Conservation (phyloP, 2,888 invertebrate species). For the Peribatodes rhomboidaria region DNA sequence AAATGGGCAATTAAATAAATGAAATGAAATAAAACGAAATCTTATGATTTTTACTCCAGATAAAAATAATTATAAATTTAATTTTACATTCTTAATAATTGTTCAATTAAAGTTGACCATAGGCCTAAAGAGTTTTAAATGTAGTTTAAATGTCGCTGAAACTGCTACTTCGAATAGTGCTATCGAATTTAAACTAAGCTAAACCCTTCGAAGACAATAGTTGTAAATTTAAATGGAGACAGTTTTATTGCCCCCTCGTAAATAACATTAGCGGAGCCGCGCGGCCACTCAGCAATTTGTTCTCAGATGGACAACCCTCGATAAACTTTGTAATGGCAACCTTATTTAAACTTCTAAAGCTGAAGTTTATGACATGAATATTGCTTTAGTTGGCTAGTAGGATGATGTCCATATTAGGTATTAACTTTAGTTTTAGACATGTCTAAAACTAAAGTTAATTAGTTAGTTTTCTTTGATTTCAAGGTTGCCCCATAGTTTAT, state of each 20-base stretch:
- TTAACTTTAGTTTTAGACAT: not conserved
- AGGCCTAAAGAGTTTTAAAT: not conserved
- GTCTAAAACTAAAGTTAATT: no score
- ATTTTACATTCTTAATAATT: no score
- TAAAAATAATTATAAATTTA: no score
- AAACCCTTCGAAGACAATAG: constrained; percentile 57
- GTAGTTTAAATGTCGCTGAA: not conserved
- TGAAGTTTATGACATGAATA: not conserved
- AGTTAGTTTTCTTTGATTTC: no score
- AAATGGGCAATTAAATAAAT: no score
- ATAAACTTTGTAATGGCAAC: constrained; percentile 22
- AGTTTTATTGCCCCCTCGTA: constrained; percentile 79
- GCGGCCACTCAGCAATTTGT: constrained; percentile 60
- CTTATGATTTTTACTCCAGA: no score
- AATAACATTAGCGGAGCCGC: constrained; percentile 74
- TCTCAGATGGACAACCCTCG: constrained; percentile 39
- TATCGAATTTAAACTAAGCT: constrained; percentile 23
- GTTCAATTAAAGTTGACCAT: no score
- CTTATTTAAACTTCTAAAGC: constrained; percentile 5
- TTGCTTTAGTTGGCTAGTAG: not conserved
- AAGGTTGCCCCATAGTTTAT: no score
- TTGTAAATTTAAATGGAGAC: constrained; percentile 74
- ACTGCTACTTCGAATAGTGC: constrained; percentile 5
- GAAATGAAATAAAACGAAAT: no score
- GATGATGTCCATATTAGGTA: not conserved